A percentile compares a stretch with the other conserved stretches of the same genome.
Conservation (phyloP, 2,113 vertebrate species). For the Uria lomvia region DNA sequence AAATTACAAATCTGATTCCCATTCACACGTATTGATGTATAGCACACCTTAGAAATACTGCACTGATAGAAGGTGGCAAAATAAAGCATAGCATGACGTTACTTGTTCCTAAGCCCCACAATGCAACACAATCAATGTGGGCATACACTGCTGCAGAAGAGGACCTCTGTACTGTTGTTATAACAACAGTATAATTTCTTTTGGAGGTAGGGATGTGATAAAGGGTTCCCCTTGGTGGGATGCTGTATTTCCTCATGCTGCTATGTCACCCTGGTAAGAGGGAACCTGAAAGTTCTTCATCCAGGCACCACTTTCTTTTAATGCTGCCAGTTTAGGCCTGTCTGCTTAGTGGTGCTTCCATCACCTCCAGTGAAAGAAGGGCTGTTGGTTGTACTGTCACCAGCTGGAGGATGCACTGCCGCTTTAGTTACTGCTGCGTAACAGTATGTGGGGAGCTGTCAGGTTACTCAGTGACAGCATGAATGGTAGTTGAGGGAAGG, state of each 20-base stretch:
- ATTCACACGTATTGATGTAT: not conserved
- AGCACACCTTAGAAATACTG: not conserved
- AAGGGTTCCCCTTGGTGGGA: not conserved
- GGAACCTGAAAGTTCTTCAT: not conserved
- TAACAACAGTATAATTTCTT: not conserved
- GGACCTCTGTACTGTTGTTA: not conserved
- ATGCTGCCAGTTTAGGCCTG: not conserved
- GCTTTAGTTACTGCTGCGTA: not conserved
- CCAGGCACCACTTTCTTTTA: not conserved
- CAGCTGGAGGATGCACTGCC: not conserved
- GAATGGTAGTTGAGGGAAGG: not conserved
- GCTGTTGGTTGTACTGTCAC: not conserved
- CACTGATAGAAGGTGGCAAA: not conserved
- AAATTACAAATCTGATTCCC: not conserved
- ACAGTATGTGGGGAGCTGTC: not conserved
- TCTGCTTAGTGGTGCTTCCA: not conserved
- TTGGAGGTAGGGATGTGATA: not conserved
- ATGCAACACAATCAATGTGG: not conserved
- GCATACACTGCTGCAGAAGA: fast-evolving
- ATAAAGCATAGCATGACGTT: not conserved
- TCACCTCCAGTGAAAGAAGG: not conserved
- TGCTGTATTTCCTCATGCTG: not conserved
- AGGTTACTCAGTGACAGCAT: not conserved
- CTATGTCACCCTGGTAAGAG: not conserved
- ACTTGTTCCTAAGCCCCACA: not conserved